Evolutionary conservation across 2,888 invertebrate genomes (phyloP).

Genomic region (Noctua janthe): DNA sequence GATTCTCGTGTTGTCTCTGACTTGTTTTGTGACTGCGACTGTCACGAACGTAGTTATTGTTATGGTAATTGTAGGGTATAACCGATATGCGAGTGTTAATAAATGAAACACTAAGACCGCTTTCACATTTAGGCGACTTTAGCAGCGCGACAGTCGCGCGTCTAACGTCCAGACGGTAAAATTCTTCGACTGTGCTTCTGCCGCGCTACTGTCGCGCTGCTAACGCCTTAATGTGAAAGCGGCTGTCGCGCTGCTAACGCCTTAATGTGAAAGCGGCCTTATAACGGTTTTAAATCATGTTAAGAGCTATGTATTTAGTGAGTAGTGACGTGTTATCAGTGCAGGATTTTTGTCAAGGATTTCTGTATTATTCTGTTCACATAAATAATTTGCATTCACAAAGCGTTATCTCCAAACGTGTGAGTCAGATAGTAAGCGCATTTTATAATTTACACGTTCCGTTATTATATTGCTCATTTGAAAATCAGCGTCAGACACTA

Average conservation of each 20-base stretch:
- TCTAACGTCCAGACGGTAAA: too few relatives aligned
- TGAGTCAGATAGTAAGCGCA: background rate
- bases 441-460: background rate
- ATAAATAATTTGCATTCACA: background rate
- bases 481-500: background rate
- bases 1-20: background rate
- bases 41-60: background rate
- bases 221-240: too few relatives aligned
- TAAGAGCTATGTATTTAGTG: background rate
- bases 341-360: constrained; percentile 8
- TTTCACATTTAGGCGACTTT: too few relatives aligned
- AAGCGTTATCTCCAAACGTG: constrained; percentile 16
- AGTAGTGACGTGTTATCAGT: background rate
- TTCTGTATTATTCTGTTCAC: background rate
- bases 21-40: background rate
- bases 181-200: too few relatives aligned
- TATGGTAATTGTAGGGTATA: background rate
- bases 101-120: constrained; percentile 4
- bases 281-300: background rate
- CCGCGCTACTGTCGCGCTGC: too few relatives aligned
- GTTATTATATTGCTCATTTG: background rate
- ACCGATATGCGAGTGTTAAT: background rate
- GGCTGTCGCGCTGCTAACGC: too few relatives aligned
- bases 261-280: too few relatives aligned
- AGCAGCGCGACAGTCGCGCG: too few relatives aligned